A percentile compares a stretch with the other conserved stretches of the same genome.
phyloP scores from a whole-genome alignment of 2,113 vertebrate species.

The Macheiramphus alcinus region DNA sequence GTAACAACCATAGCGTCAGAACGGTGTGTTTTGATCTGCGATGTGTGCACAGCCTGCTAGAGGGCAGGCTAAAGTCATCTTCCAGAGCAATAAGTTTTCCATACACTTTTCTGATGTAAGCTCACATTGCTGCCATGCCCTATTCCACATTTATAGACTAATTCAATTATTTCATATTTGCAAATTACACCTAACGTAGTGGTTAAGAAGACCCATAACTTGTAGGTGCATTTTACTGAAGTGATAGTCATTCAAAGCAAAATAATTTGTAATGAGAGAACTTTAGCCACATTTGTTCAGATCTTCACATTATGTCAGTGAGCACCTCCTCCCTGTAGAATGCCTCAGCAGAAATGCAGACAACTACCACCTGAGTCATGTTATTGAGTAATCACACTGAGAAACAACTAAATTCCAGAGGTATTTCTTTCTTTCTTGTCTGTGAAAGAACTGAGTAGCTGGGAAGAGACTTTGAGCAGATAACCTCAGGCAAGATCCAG shows the following conservation, averaged over 20 bases:
- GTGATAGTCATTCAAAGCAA: background rate
- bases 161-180: background rate
- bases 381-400: background rate
- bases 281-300: background rate
- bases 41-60: background rate
- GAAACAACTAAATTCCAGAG: background rate
- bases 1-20: background rate
- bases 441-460: background rate
- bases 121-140: background rate
- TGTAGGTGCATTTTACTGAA: background rate
- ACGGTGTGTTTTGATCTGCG: background rate
- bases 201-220: background rate
- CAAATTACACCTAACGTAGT: background rate
- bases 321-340: background rate
- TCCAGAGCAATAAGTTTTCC: background rate
- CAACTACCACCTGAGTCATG: background rate
- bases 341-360: background rate
- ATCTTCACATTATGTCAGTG: background rate
- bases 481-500: background rate
- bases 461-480: background rate
- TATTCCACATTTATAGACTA: background rate
- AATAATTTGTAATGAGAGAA: background rate
- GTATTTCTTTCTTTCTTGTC: background rate
- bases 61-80: background rate
- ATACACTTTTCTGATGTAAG: accelerated